phyloP scores from a whole-genome alignment of 2,113 vertebrate species.

The Pangasianodon hypophthalmus region DNA sequence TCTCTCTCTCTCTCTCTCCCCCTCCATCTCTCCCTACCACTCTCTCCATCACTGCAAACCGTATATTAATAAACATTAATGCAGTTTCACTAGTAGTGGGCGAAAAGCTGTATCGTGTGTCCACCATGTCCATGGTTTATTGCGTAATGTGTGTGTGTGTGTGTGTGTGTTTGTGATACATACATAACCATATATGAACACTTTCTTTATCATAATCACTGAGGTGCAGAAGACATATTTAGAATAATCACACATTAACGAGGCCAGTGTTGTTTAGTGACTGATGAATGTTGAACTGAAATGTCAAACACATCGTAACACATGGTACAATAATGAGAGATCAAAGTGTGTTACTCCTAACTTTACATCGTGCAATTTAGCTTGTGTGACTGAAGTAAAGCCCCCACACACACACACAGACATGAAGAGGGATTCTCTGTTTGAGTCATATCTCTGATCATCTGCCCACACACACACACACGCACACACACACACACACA shows the following conservation, averaged over 20 bases:
- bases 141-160: slow-evolving; percentile 18
- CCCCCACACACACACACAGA: slow-evolving; percentile 68
- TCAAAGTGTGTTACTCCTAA: slow-evolving; percentile 39
- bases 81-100: slow-evolving; percentile 50
- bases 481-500: slow-evolving; percentile 38
- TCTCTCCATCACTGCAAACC: slow-evolving; percentile 26
- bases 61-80: slow-evolving; percentile 59
- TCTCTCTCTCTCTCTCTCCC: slow-evolving; percentile 54
- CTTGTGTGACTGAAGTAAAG: slow-evolving; percentile 57
- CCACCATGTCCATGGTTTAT: slow-evolving; percentile 2
- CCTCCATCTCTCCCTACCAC: neutral
- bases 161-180: slow-evolving; percentile 31
- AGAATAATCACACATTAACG: neutral
- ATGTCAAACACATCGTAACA: slow-evolving; percentile 22
- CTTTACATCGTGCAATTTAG: slow-evolving; percentile 45
- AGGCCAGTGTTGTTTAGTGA: neutral
- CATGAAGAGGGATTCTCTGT: slow-evolving; percentile 73
- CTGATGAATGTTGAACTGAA: neutral
- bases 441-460: slow-evolving; percentile 73
- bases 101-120: slow-evolving; percentile 29
- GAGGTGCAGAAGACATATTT: neutral
- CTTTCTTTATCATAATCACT: neutral
- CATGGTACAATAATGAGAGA: slow-evolving; percentile 27
- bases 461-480: slow-evolving; percentile 66
- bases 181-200: neutral